These are phyloP conservation scores for Exaiptasia diaphana DNA, from an alignment of 64 coral and sea anemone genomes.

Conservation along the genomic window DNA sequence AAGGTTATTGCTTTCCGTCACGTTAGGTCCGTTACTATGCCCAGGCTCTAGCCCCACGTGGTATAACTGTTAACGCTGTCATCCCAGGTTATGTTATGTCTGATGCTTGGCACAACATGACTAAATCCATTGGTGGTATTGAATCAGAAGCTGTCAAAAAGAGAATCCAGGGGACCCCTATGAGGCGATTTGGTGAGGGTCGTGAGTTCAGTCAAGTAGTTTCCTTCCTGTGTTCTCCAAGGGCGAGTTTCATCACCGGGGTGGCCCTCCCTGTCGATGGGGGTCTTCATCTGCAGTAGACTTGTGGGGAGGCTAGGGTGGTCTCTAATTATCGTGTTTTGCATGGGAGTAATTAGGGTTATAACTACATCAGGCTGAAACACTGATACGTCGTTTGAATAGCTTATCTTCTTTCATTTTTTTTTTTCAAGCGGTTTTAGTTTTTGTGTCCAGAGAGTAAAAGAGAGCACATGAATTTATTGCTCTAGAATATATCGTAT, in stretches of 20 bases:
- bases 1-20: neutral
- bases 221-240: slow-evolving; percentile 62
- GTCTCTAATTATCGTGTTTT: too few relatives aligned
- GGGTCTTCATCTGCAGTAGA: slow-evolving; percentile 64
- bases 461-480: too few relatives aligned
- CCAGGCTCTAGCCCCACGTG: slow-evolving; percentile 62
- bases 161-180: slow-evolving; percentile 56
- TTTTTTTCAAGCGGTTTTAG: too few relatives aligned
- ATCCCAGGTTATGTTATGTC: slow-evolving; percentile 83
- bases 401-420: too few relatives aligned
- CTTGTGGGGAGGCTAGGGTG: too few relatives aligned
- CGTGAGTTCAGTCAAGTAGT: slow-evolving; percentile 68
- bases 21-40: slow-evolving; percentile 79
- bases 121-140: slow-evolving; percentile 46
- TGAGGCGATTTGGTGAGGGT: slow-evolving; percentile 73
- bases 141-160: slow-evolving; percentile 54
- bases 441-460: too few relatives aligned
- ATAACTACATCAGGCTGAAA: too few relatives aligned
- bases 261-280: slow-evolving; percentile 69
- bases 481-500: too few relatives aligned
- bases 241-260: slow-evolving; percentile 68
- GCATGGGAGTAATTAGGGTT: too few relatives aligned
- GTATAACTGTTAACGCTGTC: slow-evolving; percentile 79
- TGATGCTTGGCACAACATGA: slow-evolving; percentile 73
- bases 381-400: too few relatives aligned